Evolutionary conservation across 2,888 invertebrate genomes (phyloP).

Genomic region (Zhengitettix transpicula): DNA sequence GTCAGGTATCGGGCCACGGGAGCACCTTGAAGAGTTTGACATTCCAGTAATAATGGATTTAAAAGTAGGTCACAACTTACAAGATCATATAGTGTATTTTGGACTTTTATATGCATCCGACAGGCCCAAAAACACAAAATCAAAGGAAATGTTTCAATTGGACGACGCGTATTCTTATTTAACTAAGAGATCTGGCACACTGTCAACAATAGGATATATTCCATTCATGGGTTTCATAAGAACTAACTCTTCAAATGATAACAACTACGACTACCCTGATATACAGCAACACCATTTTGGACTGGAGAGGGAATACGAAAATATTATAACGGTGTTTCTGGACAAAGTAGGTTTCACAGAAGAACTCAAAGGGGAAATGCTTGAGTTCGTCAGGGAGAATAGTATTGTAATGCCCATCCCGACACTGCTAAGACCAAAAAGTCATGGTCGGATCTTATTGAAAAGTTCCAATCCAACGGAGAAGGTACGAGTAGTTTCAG

Average conservation of each 20-base stretch:
- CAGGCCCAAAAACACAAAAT: background rate
- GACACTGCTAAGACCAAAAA: constrained; percentile 59
- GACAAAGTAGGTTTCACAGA: constrained; percentile 18
- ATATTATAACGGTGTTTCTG: constrained; percentile 2
- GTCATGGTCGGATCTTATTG: constrained; percentile 59
- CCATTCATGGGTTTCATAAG: constrained; percentile 38
- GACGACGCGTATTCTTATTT: constrained; percentile 32
- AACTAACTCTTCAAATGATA: constrained; percentile 35
- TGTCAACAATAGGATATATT: constrained; percentile 27
- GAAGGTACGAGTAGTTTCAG: constrained; percentile 25
- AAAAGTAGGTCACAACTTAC: constrained; percentile 24
- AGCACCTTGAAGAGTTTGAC: constrained; percentile 22
- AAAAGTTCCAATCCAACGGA: constrained; percentile 69
- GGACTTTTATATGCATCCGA: constrained; percentile 18
- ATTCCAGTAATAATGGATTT: constrained; percentile 18
- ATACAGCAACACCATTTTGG: constrained; percentile 36
- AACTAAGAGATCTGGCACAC: constrained; percentile 27
- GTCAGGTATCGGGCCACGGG: constrained; percentile 35
- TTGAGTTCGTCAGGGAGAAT: constrained; percentile 41
- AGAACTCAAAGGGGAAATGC: constrained; percentile 8
- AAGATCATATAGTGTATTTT: constrained; percentile 21
- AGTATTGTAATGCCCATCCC: constrained; percentile 74
- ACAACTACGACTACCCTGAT: constrained; percentile 33
- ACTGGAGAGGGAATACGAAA: constrained; percentile 23
- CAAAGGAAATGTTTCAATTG: constrained; percentile 34